phyloP scores from a whole-genome alignment of 2,888 invertebrate species.

The Amiota minor region DNA sequence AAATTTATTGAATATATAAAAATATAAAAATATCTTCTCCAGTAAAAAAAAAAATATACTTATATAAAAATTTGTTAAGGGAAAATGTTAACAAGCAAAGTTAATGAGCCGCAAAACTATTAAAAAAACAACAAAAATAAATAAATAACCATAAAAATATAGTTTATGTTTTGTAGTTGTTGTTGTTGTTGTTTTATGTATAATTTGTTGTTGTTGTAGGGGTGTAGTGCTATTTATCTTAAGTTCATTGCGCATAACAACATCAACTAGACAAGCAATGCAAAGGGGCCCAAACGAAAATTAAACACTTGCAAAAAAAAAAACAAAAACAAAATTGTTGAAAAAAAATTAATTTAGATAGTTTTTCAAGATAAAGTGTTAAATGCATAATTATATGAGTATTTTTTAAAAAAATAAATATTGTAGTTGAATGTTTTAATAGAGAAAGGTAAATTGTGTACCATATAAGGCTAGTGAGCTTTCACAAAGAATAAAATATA shows the following conservation, averaged over 20 bases:
- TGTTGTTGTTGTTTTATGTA: constrained; percentile 12
- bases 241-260: not conserved
- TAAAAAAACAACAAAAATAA: constrained; percentile 43
- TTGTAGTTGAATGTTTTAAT: not conserved
- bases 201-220: constrained; percentile 8
- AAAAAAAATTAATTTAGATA: constrained; percentile 51
- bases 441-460: no score
- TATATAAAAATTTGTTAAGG: constrained; percentile 51
- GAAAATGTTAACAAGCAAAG: constrained; percentile 63
- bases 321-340: not conserved
- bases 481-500: no score
- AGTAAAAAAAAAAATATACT: no score
- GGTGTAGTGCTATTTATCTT: not conserved
- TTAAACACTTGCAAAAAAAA: constrained; percentile 6
- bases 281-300: not conserved
- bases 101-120: constrained; percentile 55
- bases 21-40: not conserved
- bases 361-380: constrained; percentile 54
- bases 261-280: no score
- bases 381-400: constrained; percentile 59
- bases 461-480: no score
- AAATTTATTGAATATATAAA: not conserved
- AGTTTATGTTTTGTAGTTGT: constrained; percentile 24
- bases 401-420: not conserved
- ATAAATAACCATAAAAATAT: constrained; percentile 29